Evolutionary conservation across 2,797 vertebrate species (phyloP).

Genomic region (Gymnoscopelus braueri): DNA sequence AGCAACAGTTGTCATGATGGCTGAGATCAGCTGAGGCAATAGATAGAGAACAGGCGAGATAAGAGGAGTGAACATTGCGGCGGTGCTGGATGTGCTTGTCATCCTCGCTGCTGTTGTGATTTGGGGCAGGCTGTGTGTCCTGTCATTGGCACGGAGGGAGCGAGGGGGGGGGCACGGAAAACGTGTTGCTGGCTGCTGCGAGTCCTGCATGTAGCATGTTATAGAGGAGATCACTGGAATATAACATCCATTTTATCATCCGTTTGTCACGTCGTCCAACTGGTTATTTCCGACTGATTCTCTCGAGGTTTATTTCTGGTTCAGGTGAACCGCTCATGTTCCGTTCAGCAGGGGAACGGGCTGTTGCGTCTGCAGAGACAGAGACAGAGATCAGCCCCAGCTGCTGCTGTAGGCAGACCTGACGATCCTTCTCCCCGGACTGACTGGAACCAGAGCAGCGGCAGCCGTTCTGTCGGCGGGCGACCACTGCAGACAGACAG

Average conservation of each 20-base stretch:
- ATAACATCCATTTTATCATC: slow-evolving; percentile 35
- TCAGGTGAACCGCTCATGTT: slow-evolving; percentile 75
- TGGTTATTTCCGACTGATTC: slow-evolving; percentile 22
- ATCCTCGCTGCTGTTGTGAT: slow-evolving; percentile 15
- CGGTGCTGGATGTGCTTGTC: slow-evolving; percentile 44
- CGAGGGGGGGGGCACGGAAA: slow-evolving; percentile 18
- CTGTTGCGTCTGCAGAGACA: slow-evolving; percentile 71
- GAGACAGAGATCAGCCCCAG: slow-evolving; percentile 49
- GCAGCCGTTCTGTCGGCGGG: slow-evolving; percentile 42
- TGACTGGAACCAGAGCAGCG: slow-evolving; percentile 25
- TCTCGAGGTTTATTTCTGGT: slow-evolving; percentile 42
- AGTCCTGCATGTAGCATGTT: neutral
- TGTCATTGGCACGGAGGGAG: slow-evolving; percentile 29
- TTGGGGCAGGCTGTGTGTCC: slow-evolving; percentile 9
- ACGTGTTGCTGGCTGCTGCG: slow-evolving; percentile 55
- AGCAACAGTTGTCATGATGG: slow-evolving; percentile 81
- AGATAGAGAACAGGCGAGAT: slow-evolving; percentile 20
- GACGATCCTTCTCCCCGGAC: slow-evolving; percentile 40
- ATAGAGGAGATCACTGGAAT: slow-evolving; percentile 34
- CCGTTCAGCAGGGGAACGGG: slow-evolving; percentile 72
- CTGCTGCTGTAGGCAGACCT: slow-evolving; percentile 63
- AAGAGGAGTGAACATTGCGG: slow-evolving; percentile 59
- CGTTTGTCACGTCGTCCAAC: slow-evolving; percentile 50
- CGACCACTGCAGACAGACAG: slow-evolving; percentile 61
- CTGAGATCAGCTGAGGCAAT: slow-evolving; percentile 63